Evolutionary conservation across 2,113 vertebrate species (phyloP), one percentile per base, ranked within the genome.

Genomic region (Lipotes vexillifer): DNA sequence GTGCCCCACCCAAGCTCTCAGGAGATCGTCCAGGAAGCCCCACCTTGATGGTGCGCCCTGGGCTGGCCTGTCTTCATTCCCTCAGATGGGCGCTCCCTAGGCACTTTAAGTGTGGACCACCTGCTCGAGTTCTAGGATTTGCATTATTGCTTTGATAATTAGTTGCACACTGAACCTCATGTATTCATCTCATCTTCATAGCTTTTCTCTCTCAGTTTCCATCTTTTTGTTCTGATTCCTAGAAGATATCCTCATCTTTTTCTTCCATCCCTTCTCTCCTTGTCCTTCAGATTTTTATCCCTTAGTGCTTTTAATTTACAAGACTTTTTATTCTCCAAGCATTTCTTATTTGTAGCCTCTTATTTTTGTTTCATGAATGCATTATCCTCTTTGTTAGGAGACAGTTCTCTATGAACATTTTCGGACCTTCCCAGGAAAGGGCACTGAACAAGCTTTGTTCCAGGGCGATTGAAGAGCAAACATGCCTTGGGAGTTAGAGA

Each of bases 401-500:
- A 46, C 10, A 7, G 20, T 59, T 87, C 59, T 82, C 52, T 38
- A 3, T 2, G 29, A 10, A 81, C 38, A 59, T 75, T 86, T 61
- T 38, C 46, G 23, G 31, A 36, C 69, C 57, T 41, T 72, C 57
- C 25, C 46, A 66, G 63, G 23, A 49, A 55, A 71, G 33, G 46
- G 13, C 68, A 33, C 86, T 20, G 23, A 9, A 23, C 2, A 12
- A 41, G 38, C 41, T 66, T n/a, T 52, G 68, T 25, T 84, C 36
- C 2, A 10, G n/a, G 17, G 23, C 10, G 4, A 31, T 0, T 23
- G 27, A 61, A 46, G 1, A 29, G n/a, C 33, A 23, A 41, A 59
- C 0, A 0, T 10, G 9, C 38, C 33, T 46, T 8, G 9, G 72
- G 44, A 36, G 9, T 12, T 23, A 8, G 59, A 92, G 65, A 78